Percentiles rank a stretch among this genome's conserved stretches.
phyloP scores from a whole-genome alignment of 2,113 vertebrate genomes.

The Neoarius graeffei region DNA sequence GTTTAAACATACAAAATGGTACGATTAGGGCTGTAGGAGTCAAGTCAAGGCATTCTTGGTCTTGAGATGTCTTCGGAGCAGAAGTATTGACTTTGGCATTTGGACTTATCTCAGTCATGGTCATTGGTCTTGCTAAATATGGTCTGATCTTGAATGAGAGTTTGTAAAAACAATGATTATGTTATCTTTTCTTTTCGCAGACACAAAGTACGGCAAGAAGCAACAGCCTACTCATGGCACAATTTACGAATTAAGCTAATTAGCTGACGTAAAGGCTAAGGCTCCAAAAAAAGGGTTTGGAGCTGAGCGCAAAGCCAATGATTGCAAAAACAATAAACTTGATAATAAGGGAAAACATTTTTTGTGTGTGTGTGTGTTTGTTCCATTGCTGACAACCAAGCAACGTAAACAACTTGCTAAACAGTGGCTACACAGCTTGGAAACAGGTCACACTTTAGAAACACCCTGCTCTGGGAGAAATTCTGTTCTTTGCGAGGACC shows the following conservation, averaged over 20 bases:
- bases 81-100: neutral
- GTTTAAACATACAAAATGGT: neutral
- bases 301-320: too few relatives aligned
- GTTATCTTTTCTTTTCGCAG: neutral
- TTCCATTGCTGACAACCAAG: too few relatives aligned
- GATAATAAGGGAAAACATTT: too few relatives aligned
- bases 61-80: neutral
- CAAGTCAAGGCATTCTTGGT: neutral
- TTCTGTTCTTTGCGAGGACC: too few relatives aligned
- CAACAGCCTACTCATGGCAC: neutral
- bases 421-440: too few relatives aligned
- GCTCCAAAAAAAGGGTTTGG: neutral
- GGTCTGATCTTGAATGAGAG: neutral
- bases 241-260: neutral
- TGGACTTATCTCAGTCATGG: neutral
- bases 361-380: too few relatives aligned
- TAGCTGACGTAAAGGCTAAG: neutral
- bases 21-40: neutral
- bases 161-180: neutral
- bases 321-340: too few relatives aligned
- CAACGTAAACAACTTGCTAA: too few relatives aligned
- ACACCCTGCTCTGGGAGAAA: too few relatives aligned
- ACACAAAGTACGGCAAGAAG: neutral
- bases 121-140: neutral
- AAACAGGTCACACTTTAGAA: too few relatives aligned